Percentiles rank a stretch among this genome's conserved stretches.
These are phyloP conservation scores for Syngnathus floridae DNA, from an alignment of 2,113 vertebrate species.

Conservation along the genomic window DNA sequence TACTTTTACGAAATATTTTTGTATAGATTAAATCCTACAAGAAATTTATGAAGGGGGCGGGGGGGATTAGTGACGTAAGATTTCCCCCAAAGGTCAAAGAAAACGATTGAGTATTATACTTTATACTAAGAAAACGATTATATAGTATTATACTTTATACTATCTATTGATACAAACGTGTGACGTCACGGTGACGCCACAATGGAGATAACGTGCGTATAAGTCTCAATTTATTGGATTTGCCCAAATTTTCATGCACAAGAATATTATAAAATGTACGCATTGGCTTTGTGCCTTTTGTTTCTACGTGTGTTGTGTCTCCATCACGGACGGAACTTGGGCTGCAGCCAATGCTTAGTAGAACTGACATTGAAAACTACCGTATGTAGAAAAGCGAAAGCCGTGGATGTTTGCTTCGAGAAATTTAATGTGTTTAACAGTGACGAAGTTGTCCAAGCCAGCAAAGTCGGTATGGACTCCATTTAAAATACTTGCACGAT, in stretches of 20 bases:
- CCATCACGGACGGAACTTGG: constrained; percentile 21
- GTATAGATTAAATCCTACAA: too few relatives aligned
- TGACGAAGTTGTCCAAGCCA: constrained; percentile 48
- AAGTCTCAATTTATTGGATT: background rate
- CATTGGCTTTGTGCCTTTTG: constrained; percentile 25
- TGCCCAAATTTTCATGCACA: background rate
- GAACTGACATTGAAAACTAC: constrained; percentile 7
- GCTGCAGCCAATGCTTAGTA: constrained; percentile 64
- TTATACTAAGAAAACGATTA: too few relatives aligned
- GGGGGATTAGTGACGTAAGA: too few relatives aligned
- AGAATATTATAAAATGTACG: constrained; percentile 28
- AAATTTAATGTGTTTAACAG: constrained; percentile 59
- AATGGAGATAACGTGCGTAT: background rate
- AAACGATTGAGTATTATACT: background rate
- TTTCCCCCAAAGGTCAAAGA: too few relatives aligned
- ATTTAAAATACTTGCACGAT: background rate
- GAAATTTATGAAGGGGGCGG: too few relatives aligned
- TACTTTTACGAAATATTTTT: too few relatives aligned
- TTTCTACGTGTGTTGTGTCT: constrained; percentile 12
- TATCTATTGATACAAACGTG: too few relatives aligned
- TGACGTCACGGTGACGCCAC: background rate
- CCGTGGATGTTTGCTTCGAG: constrained; percentile 54
- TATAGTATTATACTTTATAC: too few relatives aligned
- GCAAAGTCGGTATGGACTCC: constrained; percentile 60
- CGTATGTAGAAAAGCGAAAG: constrained; percentile 55